Base-by-base conservation (phyloP, 2,797 vertebrate species). In the Girardinus metallicus region DNA sequence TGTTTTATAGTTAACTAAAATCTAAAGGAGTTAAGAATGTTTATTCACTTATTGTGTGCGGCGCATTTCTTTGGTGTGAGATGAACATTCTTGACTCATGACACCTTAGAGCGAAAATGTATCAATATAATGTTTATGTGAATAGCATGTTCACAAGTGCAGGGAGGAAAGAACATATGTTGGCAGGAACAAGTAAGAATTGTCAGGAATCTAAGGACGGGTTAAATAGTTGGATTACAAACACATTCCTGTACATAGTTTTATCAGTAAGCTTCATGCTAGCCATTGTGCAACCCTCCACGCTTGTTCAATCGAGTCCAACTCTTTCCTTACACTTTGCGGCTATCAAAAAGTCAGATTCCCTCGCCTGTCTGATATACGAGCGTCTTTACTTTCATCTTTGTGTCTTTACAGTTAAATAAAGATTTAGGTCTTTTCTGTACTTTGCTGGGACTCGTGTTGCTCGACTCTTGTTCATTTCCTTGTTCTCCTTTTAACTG, bases 381-480 rank as follows among this genome's bases (percentile, higher is more conserved):
- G 41, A 43, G 12, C 43, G 12, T 44, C 68, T 71, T 44, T 44
- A 29, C 12, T n/a, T 44, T 71, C 6, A 71, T 44, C 26, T 29
- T 1, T 70, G 10, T 71, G 36, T 16, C 29, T 31, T 46, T 16
- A 46, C 8, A 15, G 26, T 1, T 71, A 46, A 18, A 46, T 44
- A 15, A 29, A n/a, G n/a, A 71, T 16, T 29, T 15, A 9, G 23
- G 2, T 1, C 26, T n/a, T 13, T 39, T n/a, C 39, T 44, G 66
- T 70, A 70, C 4, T 15, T 5, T 7, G 5, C 39, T 70, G 23
- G 66, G 66, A 12, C 23, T 68, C 87, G 86, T 88, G 90, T 92
- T 88, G 77, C 90, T 88, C 80, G 70, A 85, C 80, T 84, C 88
- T 90, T 92, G 86, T 88, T 95, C 88, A 94, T 89, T 91, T 94